Conservation (phyloP, 2,797 vertebrate species). For the Leucoraja ocellata region DNA sequence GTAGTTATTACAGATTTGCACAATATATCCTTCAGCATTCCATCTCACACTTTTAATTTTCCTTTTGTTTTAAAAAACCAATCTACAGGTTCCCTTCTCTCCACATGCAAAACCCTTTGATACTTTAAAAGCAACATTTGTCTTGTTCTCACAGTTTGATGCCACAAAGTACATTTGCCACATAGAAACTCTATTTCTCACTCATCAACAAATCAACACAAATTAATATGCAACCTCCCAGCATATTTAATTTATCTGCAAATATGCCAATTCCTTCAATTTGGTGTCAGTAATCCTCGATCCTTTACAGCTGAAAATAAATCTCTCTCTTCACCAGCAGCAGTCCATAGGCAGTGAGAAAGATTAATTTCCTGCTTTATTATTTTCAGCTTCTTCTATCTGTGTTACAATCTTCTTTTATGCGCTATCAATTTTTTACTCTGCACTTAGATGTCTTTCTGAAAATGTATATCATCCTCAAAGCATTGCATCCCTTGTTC, state of each 20-base stretch:
- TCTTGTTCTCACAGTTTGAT: neutral
- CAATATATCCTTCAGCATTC: neutral
- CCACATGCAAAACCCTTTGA: neutral
- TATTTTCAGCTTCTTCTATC: neutral
- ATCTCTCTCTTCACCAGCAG: neutral
- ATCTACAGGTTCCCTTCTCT: neutral
- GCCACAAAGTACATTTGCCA: neutral
- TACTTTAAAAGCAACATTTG: neutral
- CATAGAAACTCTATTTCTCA: neutral
- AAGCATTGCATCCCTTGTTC: neutral
- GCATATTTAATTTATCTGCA: neutral
- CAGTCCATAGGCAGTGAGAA: neutral
- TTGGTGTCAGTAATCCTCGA: neutral
- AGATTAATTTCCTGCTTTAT: neutral
- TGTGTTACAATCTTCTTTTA: neutral
- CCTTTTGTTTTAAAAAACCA: neutral
- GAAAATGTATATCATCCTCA: neutral
- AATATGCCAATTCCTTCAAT: neutral
- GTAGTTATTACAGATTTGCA: neutral
- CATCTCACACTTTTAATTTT: neutral
- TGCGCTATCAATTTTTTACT: neutral
- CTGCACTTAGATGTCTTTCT: neutral
- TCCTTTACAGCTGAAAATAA: neutral
- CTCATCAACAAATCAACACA: neutral
- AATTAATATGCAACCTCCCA: neutral